Conservation (phyloP, 2,113 vertebrate genomes). For the Archilochus colubris region DNA sequence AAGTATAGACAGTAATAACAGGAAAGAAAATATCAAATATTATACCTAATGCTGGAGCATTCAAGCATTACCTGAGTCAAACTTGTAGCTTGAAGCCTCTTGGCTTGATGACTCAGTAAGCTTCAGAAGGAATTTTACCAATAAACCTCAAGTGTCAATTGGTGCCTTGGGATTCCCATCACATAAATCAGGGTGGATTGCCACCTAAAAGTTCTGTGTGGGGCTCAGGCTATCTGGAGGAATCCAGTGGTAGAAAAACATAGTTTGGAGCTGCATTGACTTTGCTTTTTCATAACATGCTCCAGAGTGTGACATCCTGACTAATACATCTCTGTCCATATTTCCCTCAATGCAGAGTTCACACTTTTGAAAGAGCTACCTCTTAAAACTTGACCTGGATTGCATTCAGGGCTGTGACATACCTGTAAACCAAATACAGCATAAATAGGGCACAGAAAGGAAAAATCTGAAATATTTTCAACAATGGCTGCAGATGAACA, state of each 20-base stretch:
- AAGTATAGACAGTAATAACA: background rate
- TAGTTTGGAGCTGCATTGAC: background rate
- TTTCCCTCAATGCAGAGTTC: background rate
- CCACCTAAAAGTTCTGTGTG: background rate
- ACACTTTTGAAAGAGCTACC: background rate
- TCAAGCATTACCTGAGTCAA: background rate
- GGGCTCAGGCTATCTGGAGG: background rate
- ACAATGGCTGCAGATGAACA: background rate
- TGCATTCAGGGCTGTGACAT: background rate
- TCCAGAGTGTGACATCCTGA: too few species aligned
- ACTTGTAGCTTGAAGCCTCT: background rate
- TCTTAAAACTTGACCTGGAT: background rate
- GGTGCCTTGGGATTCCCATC: background rate
- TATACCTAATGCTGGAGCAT: background rate
- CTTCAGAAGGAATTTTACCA: background rate
- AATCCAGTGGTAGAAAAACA: background rate
- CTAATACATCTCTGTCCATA: background rate
- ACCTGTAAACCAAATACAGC: background rate
- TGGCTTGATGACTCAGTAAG: background rate
- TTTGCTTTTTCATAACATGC: background rate
- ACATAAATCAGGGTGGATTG: background rate
- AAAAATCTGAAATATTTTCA: background rate
- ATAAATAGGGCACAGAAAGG: background rate
- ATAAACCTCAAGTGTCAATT: accelerated
- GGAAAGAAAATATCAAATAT: background rate